phyloP scores from a whole-genome alignment of 2,888 invertebrate genomes.

The Acleris sparsana region DNA sequence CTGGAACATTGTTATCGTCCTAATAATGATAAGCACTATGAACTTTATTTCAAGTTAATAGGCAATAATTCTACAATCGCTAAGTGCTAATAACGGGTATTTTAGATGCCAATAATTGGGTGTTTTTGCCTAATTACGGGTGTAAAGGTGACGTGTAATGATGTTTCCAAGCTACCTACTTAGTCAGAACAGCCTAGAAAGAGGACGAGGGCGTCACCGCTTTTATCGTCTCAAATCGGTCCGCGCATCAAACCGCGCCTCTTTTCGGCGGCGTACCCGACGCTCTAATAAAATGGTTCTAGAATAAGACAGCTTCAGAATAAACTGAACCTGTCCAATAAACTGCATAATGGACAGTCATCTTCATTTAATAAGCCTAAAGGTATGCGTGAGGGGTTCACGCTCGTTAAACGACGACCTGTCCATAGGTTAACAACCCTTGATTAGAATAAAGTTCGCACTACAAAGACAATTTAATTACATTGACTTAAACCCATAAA shows the following conservation, averaged over 20 bases:
- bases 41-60: too few relatives aligned
- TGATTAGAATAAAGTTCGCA: slow-evolving; percentile 1
- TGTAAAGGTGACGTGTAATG: too few relatives aligned
- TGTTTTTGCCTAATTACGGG: too few relatives aligned
- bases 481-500: background rate
- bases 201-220: slow-evolving; percentile 22
- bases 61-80: too few relatives aligned
- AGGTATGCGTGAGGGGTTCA: slow-evolving; percentile 9
- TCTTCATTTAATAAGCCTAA: slow-evolving; percentile 1
- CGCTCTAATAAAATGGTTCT: slow-evolving; percentile 28
- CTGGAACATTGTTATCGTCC: too few relatives aligned
- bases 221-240: slow-evolving; percentile 25
- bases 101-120: too few relatives aligned
- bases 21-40: too few relatives aligned
- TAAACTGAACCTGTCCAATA: background rate
- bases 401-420: slow-evolving; percentile 8
- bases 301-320: slow-evolving; percentile 11
- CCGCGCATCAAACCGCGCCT: slow-evolving; percentile 30
- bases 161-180: too few relatives aligned
- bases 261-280: slow-evolving; percentile 25
- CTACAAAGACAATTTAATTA: background rate
- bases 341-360: background rate
- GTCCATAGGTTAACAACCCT: slow-evolving; percentile 1
- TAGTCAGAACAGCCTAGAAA: slow-evolving; percentile 8
- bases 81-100: too few relatives aligned